phyloP scores from a whole-genome alignment of 2,888 invertebrate species.

The Agriopis leucophaearia region DNA sequence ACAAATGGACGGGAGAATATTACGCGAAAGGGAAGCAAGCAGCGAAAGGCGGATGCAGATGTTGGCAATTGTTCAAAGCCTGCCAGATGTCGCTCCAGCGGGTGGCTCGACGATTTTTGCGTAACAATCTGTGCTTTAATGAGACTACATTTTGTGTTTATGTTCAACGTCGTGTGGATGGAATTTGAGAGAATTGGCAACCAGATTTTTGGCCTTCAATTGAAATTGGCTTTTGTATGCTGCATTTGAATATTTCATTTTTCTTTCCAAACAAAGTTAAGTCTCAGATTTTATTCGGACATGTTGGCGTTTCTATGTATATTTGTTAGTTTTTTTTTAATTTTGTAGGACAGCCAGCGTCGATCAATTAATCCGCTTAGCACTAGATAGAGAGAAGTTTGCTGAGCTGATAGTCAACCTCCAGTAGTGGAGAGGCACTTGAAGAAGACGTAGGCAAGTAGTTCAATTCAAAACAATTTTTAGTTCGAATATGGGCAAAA shows the following conservation, averaged over 20 bases:
- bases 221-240: not conserved
- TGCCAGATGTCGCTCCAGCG: conserved; percentile 51
- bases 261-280: not conserved
- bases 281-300: too few species aligned
- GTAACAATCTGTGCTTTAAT: conserved; percentile 38
- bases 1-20: conserved; percentile 60
- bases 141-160: conserved; percentile 39
- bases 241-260: not conserved
- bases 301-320: too few species aligned
- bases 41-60: conserved; percentile 44
- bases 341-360: too few species aligned
- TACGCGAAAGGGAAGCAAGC: conserved; percentile 45
- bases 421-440: too few species aligned
- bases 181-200: conserved; percentile 2
- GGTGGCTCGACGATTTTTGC: conserved; percentile 44
- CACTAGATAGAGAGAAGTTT: too few species aligned
- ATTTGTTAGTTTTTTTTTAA: too few species aligned
- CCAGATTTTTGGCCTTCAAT: not conserved
- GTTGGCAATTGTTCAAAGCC: conserved; percentile 76
- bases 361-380: too few species aligned
- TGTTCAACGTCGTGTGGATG: conserved; percentile 11
- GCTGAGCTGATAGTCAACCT: too few species aligned
- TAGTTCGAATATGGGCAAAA: too few species aligned
- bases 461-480: too few species aligned
- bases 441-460: too few species aligned